Evolutionary conservation across 2,888 invertebrate genomes (phyloP), one percentile per base, ranked within the genome.

Genomic region (Oithona nana): DNA sequence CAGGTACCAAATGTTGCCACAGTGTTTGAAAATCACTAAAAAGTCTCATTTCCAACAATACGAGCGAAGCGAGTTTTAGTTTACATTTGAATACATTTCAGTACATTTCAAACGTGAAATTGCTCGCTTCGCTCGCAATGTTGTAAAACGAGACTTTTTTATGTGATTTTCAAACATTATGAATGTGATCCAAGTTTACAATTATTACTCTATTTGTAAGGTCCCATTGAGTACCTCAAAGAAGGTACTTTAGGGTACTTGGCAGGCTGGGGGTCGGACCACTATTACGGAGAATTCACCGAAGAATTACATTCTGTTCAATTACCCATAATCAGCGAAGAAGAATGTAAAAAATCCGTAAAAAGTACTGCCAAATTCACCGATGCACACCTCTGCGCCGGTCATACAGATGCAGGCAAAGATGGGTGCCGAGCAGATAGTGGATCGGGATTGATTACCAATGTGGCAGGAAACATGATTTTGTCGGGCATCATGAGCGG

Each of bases 371-470:
- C 61, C 11, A 39, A 30, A 1, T 54, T 66, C 24, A 60, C 59
- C 48, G 62, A 66, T 62, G 64, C 64, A 2, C 65, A 66, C 57
- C 29, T 66, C 29, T 66, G 66, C 31, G 66, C 66, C 24, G 65
- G 66, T n/a, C 52, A 63, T 24, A 57, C 63, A 49, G 63, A 67
- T 65, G 59, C 63, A 50, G 57, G 58, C 28, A 54, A 61, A 50
- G 65, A 65, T 29, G 57, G 64, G 8, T 65, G 65, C 50, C 64
- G 65, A 63, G 65, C 64, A 16, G 65, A 66, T 58, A 64, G 64
- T 30, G 66, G 66, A 16, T 65, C 65, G 0, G 65, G 65, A 26
- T 62, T 66, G 56, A 39, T 66, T 56, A 39, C 55, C 11, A 48
- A 61, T 16, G 28, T 13, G 2, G 51, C 30, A 8, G 60, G 52